Base-by-base conservation (phyloP, 2,113 vertebrate species). In the Candoia aspera region DNA sequence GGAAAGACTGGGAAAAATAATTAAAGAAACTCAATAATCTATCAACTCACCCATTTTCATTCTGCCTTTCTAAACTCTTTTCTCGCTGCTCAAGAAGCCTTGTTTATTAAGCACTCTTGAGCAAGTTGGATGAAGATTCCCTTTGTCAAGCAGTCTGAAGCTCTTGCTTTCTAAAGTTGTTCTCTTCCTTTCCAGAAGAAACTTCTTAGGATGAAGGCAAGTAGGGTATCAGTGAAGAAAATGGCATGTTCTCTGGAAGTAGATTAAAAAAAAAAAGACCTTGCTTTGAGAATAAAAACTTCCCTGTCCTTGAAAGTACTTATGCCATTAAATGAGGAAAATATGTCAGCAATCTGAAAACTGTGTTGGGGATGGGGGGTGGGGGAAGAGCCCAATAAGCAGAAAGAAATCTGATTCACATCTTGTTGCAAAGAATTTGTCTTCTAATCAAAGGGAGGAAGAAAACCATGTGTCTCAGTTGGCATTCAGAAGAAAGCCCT, bases 271-370 rank as follows among this genome's bases (percentile, higher is more conserved):
- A 12, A 21, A 23, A n/a, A 9, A n/a, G 33, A 86, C 24, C 55
- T 83, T 42, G 29, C 57, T 55, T 24, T 23, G n/a, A 54, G 49
- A 83, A 62, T 8, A 8, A 37, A 84, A 55, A 62, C 23, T 13
- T 9, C 2, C 24, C 26, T 33, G 4, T 5, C 17, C 13, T 88
- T 73, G 49, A 88, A 90, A 87, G 53, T 0, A 5, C 4, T 62
- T 54, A 19, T 92, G 68, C 46, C n/a, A 55, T 88, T 84, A 88
- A 91, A 64, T 29, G n/a, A 88, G 15, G 57, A 42, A 84, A 60
- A 90, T 13, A 53, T 19, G n/a, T 46, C 86, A 10, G 15, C 11
- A 0, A 12, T 19, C 60, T 1, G 3, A 88, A 73, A 10, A 10
- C 42, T 59, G 54, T 9, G 11, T 15, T 64, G 26, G 12, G n/a